phyloP scores from a whole-genome alignment of 2,888 invertebrate species.

The Bimastos eiseni region DNA sequence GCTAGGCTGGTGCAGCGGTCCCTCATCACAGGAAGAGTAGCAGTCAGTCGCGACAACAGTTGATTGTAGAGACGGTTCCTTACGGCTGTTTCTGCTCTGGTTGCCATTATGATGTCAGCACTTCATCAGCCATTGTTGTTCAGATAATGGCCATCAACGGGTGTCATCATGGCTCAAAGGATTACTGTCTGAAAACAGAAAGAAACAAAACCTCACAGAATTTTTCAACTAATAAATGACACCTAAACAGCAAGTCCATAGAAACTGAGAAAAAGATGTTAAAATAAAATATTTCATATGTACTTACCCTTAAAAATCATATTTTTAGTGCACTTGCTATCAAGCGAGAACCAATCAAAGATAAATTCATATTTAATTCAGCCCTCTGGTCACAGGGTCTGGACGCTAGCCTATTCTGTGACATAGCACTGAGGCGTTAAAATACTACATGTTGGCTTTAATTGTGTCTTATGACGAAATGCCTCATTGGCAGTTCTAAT shows the following conservation, averaged over 20 bases:
- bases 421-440: no score
- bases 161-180: neutral
- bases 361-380: no score
- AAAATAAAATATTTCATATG: no score
- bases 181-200: neutral
- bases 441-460: no score
- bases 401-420: no score
- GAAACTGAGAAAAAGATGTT: no score
- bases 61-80: constrained; percentile 17
- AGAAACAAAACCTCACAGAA: constrained; percentile 2
- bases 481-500: no score
- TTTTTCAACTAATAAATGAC: neutral
- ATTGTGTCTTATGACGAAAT: no score
- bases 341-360: no score
- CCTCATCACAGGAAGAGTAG: neutral
- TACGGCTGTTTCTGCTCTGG: constrained; percentile 13
- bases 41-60: neutral
- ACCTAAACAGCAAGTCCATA: neutral
- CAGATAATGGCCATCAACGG: neutral
- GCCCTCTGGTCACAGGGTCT: no score
- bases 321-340: no score
- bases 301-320: no score
- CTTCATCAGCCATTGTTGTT: neutral
- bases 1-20: neutral
- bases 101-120: neutral